A percentile compares a stretch with the other conserved stretches of the same genome.
phyloP scores from a whole-genome alignment of 23 tunicate species.

The Ascidia mentula region DNA sequence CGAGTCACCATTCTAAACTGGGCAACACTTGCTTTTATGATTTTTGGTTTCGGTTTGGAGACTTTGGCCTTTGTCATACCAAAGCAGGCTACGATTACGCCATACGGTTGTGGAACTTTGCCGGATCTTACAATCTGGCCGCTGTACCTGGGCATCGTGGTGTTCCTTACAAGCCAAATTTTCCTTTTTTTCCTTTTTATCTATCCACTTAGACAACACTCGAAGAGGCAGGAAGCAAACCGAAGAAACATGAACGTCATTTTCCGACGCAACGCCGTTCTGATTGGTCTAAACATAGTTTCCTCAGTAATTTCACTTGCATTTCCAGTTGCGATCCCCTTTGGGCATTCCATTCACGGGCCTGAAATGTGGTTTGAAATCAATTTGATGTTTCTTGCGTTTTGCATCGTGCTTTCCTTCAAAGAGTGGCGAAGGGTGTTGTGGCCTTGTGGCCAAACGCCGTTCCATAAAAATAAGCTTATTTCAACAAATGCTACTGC shows the following conservation, averaged over 20 bases:
- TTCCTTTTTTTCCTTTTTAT: neutral
- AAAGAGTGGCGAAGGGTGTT: neutral
- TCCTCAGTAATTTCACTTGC: neutral
- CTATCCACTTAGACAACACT: neutral
- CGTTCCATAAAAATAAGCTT: too few species aligned
- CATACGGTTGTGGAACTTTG: neutral
- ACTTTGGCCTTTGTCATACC: neutral
- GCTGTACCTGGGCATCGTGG: neutral
- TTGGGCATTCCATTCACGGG: neutral
- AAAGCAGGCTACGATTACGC: neutral
- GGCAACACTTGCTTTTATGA: neutral
- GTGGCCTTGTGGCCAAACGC: neutral
- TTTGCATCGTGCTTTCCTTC: neutral
- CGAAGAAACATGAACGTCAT: neutral
- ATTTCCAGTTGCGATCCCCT: neutral
- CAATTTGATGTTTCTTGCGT: neutral
- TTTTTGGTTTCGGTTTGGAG: neutral
- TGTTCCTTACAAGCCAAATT: neutral
- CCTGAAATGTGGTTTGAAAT: conserved; percentile 7
- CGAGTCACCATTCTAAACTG: neutral
- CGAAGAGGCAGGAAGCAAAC: neutral
- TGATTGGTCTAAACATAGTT: neutral
- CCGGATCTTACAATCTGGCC: neutral
- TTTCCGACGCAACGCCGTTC: neutral
- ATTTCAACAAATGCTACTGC: too few species aligned